Base-by-base conservation (phyloP, 1,140 invertebrate genomes). In the Pectinophora gossypiella region DNA sequence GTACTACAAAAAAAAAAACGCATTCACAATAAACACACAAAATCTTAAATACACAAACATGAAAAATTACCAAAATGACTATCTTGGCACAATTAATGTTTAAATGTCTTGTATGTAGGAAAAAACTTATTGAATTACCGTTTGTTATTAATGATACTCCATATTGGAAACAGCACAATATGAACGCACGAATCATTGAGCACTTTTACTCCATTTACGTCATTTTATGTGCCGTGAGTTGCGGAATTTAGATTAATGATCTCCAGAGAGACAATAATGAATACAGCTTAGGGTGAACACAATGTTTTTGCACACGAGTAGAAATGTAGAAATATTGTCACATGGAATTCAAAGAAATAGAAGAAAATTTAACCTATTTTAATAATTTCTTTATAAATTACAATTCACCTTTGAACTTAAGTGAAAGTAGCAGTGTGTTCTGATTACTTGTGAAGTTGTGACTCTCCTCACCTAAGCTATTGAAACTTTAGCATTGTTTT, bases 221-320 rank as follows among this genome's bases (percentile, higher is more conserved):
- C 64, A 55, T 16, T 43, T 32, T 51, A 20, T 23, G 22, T 19
- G 15, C 27, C 23, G 42, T 48, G 48, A 60, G 45, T 59, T 16
- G 46, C 42, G 4, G 20, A 44, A 62, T 66, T 55, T 57, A 57
- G 64, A 66, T 66, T 66, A 59, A 66, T 62, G 64, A 59, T 66
- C n/a, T n/a, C n/a, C n/a, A n/a, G n/a, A n/a, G n/a, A n/a, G n/a
- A n/a, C n/a, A n/a, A n/a, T n/a, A n/a, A n/a, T n/a, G n/a, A n/a
- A n/a, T n/a, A n/a, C n/a, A n/a, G n/a, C n/a, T n/a, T n/a, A n/a
- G n/a, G n/a, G n/a, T n/a, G n/a, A n/a, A n/a, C n/a, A n/a, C n/a
- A n/a, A n/a, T n/a, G n/a, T n/a, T n/a, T n/a, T n/a, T n/a, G n/a
- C n/a, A n/a, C n/a, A n/a, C n/a, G n/a, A n/a, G n/a, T n/a, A n/a